phyloP scores from a whole-genome alignment of 2,113 vertebrate species.

The Petrocephalus microphthalmus region DNA sequence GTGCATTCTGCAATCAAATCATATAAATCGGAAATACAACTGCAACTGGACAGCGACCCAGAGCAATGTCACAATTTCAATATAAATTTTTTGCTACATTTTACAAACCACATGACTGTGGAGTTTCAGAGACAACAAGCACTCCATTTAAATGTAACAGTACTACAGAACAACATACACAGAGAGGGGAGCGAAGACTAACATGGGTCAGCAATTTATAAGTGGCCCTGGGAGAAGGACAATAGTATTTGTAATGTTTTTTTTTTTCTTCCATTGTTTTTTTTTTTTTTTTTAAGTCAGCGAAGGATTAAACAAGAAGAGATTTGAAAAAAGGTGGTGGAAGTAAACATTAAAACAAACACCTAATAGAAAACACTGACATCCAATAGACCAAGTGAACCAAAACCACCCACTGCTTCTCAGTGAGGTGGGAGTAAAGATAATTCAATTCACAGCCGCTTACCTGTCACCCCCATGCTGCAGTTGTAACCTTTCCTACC shows the following conservation, averaged over 20 bases:
- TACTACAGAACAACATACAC: neutral
- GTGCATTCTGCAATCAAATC: neutral
- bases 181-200: neutral
- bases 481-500: neutral
- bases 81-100: neutral
- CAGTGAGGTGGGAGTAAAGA: neutral
- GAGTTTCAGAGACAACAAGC: neutral
- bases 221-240: neutral
- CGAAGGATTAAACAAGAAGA: neutral
- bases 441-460: neutral
- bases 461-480: neutral
- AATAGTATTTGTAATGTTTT: neutral
- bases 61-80: neutral
- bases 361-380: neutral
- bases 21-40: neutral
- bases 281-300: no score
- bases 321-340: neutral
- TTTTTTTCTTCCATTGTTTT: no score
- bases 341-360: slow-evolving; percentile 4
- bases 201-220: neutral
- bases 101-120: neutral
- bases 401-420: neutral
- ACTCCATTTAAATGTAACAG: neutral
- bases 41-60: neutral
- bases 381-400: neutral